Evolutionary conservation across 1,140 invertebrate species (phyloP), one percentile per base, ranked within the genome.

Genomic region (Harpegnathos saltator): DNA sequence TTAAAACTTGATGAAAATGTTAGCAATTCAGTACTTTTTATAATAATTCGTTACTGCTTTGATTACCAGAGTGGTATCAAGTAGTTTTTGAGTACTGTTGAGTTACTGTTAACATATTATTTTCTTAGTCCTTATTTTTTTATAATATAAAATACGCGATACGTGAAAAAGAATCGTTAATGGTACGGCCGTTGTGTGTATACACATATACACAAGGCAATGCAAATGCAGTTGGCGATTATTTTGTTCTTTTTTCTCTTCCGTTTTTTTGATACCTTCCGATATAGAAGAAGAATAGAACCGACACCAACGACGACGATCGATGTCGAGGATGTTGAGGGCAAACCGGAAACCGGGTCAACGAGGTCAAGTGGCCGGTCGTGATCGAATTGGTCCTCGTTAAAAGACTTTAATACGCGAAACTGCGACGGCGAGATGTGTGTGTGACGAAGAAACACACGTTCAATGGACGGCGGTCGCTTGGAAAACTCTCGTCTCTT

Each of bases 331-430:
- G 61, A 87, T 82, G 74, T 75, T 44, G 75, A 52, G 58, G 29
- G 33, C 71, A 29, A 68, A 85, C 83, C 87, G 87, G 87, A 88
- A 88, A 88, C 38, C 71, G 56, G 83, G 83, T 88, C 87, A 88
- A 88, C 83, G 78, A 88, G 86, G 83, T 88, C 87, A 88, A 88
- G 86, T 88, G 72, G 59, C 61, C 59, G 66, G 59, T 48, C 77
- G 65, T 58, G 83, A 88, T 88, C 77, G 62, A 61, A 82, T 61
- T 82, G 72, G 58, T 68, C 54, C 78, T 88, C 61, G 83, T 88
- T 85, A 83, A 78, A 82, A 88, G 83, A 87, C 72, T 87, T 87
- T 82, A 88, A 87, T 82, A 85, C 77, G 63, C 44, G 54, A 83
- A 88, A 66, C 48, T 80, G 58, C 72, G 48, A n/a, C 24, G 54